Evolutionary conservation across 2,113 vertebrate species (phyloP), one percentile per base, ranked within the genome.

Genomic region (Sander lucioperca): DNA sequence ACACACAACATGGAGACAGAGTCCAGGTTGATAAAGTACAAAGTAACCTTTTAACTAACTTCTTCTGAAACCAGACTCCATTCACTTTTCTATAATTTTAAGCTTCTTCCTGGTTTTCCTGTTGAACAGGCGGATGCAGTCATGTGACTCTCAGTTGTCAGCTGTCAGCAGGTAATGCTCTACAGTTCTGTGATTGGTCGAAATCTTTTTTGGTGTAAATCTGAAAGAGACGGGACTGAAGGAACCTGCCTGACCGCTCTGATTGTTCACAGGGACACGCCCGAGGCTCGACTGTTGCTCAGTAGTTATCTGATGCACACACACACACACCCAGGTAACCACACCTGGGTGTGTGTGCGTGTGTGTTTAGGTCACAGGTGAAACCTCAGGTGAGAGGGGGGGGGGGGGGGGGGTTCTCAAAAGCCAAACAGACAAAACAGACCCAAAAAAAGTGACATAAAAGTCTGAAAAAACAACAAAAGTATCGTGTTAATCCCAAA

Each of bases 251-350:
- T 0, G 64, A 84, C 80, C 0, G 21, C 72, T 82, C 79, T 3
- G 57, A 51, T 30, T 57, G 21, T 33, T 57, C 39, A 21, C 19
- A 16, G 1, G 45, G n/a, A 69, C 77, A 56, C 77, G 87, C 80
- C 79, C 70, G 83, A 70, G 61, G 68, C 62, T 63, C 12, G 11
- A 57, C 80, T 88, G 71, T 85, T 88, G 61, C 71, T 70, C n/a
- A 77, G 71, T 83, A 82, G 30, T 16, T 8, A 33, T 19, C 16
- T 16, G 59, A 63, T 9, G 25, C 11, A 77, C 68, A 86, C 77
- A 86, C 77, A n/a, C n/a, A 71, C 86, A 27, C 62, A 48, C 36
- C 3, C 77, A 80, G 62, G 36, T 78, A 21, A 83, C 58, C 75
- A 45, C 71, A 80, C 45, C 74, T 59, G 25, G 25, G 21, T 33